Evolutionary conservation across 2,888 invertebrate genomes (phyloP), one percentile per base, ranked within the genome.

Genomic region (Pyrgus malvae): DNA sequence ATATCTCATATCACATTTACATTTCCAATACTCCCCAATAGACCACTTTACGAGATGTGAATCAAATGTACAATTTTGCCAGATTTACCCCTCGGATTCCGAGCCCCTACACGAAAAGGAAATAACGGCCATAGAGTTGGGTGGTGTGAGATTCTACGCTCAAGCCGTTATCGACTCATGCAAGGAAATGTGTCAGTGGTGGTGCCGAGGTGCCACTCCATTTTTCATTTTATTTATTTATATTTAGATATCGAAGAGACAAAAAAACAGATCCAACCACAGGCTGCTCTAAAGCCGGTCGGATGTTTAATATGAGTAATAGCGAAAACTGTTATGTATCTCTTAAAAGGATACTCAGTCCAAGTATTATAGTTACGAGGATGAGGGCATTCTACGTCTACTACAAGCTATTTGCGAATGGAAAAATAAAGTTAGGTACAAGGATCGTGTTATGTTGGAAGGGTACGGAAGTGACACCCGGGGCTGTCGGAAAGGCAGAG

Each of bases 101-200:
- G 38, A 49, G 49, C 48, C 53, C 56, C 55, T 71, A 72, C 61
- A 65, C 62, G 64, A 68, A 69, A 64, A 72, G 87, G 87, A 81
- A 89, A 88, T 90, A 90, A 88, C 89, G 89, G 89, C 88, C 88
- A 87, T 77, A 66, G 64, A 70, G 60, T 60, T 69, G 71, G 77
- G 66, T 70, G 71, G 70, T 73, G 73, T 76, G 72, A 76, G 59
- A 62, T 66, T 74, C 83, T 83, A 84, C 72, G 71, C 70, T 65
- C 73, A 82, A 83, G 86, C 86, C 87, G 82, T 83, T 75, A 66
- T 72, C 68, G 68, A 71, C 61, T 66, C 85, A 87, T 88, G 88
- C 87, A 87, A 72, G 69, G 71, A 72, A 70, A 66, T 60, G 71
- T 60, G 66, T 61, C 65, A 61, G 75, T 78, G 74, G 72, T 72